These are phyloP conservation scores for Microctenopoma lineatum DNA, from an alignment of 2,797 vertebrate species.

Conservation along the genomic window DNA sequence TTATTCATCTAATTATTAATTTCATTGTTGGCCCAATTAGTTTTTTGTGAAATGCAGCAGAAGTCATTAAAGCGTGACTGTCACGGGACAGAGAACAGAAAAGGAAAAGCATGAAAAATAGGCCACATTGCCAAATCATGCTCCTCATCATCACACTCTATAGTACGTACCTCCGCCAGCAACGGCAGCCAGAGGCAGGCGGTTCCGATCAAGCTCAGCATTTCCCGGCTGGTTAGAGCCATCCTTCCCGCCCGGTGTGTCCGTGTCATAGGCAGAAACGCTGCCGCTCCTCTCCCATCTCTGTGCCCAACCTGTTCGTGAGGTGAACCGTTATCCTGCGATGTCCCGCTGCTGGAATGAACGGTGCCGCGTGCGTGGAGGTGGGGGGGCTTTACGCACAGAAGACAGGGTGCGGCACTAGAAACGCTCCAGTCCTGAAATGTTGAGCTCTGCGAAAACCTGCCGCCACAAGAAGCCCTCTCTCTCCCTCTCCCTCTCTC, in stretches of 20 bases:
- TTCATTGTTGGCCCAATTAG: constrained; percentile 14
- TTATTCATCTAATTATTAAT: constrained; percentile 6
- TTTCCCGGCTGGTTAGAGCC: constrained; percentile 76
- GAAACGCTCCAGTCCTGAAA: constrained; percentile 38
- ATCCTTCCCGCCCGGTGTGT: constrained; percentile 76
- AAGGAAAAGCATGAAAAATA: constrained; percentile 1
- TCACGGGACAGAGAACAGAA: constrained; percentile 12
- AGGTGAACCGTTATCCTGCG: constrained; percentile 46
- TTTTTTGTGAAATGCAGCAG: constrained; percentile 12
- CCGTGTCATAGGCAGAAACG: constrained; percentile 72
- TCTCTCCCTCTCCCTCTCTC: constrained; percentile 9
- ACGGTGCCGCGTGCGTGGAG: constrained; percentile 47
- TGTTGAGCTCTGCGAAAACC: constrained; percentile 74
- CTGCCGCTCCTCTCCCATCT: constrained; percentile 68
- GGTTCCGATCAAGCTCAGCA: constrained; percentile 78
- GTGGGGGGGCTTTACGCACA: constrained; percentile 56
- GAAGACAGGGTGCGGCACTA: constrained; percentile 74
- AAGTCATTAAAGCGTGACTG: constrained; percentile 47
- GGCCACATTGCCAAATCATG: constrained; percentile 38
- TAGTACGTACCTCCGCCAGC: constrained; percentile 76
- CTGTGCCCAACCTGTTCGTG: constrained; percentile 58
- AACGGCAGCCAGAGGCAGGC: constrained; percentile 78
- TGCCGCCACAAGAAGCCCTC: constrained; percentile 20
- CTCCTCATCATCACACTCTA: constrained; percentile 1
- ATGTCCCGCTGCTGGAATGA: constrained; percentile 41